Base-by-base conservation (phyloP, 2,113 vertebrate species). In the Scolopax mira region DNA sequence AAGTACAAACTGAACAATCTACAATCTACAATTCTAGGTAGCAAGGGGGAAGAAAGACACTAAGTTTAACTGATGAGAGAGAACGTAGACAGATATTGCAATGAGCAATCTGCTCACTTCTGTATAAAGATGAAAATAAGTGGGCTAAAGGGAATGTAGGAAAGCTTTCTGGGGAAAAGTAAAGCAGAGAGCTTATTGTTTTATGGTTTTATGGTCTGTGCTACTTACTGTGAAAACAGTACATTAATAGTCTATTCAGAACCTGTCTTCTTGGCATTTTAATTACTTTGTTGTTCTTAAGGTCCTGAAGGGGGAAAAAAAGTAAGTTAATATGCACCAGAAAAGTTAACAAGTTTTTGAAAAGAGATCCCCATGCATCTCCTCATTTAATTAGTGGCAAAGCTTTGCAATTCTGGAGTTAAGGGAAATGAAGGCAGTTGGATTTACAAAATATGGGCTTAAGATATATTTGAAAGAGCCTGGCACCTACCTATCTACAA, bases 91-190 rank as follows among this genome's bases (percentile, higher is more conserved):
- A 54, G 51, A 87, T 88, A 85, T 7, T 91, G 39, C 81, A 82
- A 48, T 64, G 7, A 89, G 24, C 55, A 97, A 64, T 85, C 52
- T 94, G 52, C 44, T 96, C 54, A 42, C 42, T 90, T 92, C 57
- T 69, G 24, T 81, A 55, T 81, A 75, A 86, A 91, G 48, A 87
- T 57, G 73, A 67, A 95, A 92, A 67, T 79, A 94, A 92, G 61
- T 46, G 39, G 39, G 44, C 52, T 85, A 75, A 85, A 72, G 52
- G 65, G 84, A 95, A 67, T 31, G 37, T 49, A 89, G 44, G 52
- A 81, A 64, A 92, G n/a, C 48, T 90, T 93, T 83, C 58, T 21
- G 33, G 79, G 66, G 73, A 89, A 91, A 74, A 89, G 4, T 84
- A 91, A 89, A 88, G 28, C 39, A 21, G 7, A 75, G 12, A 73